Evolutionary conservation across 2,888 invertebrate species (phyloP).

Genomic region (Tipula vernalis): DNA sequence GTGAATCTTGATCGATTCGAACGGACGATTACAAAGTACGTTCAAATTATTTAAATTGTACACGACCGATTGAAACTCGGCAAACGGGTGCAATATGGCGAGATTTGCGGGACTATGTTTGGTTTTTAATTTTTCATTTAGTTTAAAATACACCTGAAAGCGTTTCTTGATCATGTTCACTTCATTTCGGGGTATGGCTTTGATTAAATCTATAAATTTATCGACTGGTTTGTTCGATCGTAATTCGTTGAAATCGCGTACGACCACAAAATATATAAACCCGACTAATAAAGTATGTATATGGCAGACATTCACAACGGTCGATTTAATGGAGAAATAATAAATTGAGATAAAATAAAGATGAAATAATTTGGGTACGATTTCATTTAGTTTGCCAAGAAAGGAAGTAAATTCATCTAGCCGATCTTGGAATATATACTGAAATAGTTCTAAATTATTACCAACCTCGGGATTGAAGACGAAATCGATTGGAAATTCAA

Average conservation of each 20-base stretch:
- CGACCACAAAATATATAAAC: slow-evolving; percentile 25
- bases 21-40: slow-evolving; percentile 46
- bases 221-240: not conserved
- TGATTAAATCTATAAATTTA: not conserved
- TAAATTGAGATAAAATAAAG: slow-evolving; percentile 29
- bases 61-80: slow-evolving; percentile 32
- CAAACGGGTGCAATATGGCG: slow-evolving; percentile 29
- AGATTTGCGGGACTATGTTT: slow-evolving; percentile 29
- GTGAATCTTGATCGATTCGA: slow-evolving; percentile 42
- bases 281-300: slow-evolving; percentile 28
- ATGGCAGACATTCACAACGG: slow-evolving; percentile 26
- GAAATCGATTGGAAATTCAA: not conserved
- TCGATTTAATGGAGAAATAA: slow-evolving; percentile 30
- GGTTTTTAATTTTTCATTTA: slow-evolving; percentile 26
- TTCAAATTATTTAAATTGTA: slow-evolving; percentile 41
- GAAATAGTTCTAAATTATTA: slow-evolving; percentile 23
- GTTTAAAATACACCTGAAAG: slow-evolving; percentile 29
- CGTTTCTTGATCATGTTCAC: slow-evolving; percentile 18
- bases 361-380: slow-evolving; percentile 25
- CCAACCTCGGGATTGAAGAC: slow-evolving; percentile 21
- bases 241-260: slow-evolving; percentile 14
- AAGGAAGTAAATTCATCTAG: not conserved
- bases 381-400: slow-evolving; percentile 23
- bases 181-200: slow-evolving; percentile 11
- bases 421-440: slow-evolving; percentile 18